Percentiles rank a stretch among this genome's conserved stretches.
Conservation (phyloP, 2,888 invertebrate genomes). For the Chrysomela aeneicollis region DNA sequence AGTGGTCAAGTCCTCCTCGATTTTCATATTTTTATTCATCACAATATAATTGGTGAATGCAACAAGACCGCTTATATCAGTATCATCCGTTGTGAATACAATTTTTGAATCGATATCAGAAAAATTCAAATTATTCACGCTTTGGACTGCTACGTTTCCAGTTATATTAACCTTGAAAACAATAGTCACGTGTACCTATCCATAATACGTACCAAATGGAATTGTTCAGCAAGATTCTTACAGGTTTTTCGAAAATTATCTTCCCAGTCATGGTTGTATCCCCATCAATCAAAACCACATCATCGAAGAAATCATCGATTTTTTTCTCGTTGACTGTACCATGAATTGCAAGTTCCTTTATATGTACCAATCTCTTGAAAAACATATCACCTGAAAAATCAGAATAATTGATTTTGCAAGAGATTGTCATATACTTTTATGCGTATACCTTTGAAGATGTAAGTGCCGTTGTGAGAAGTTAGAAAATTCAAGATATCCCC, state of each 20-base stretch:
- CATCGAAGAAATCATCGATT: constrained; percentile 47
- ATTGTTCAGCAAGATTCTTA: constrained; percentile 38
- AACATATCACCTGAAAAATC: constrained; percentile 52
- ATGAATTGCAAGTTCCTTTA: constrained; percentile 49
- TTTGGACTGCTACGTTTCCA: constrained; percentile 50
- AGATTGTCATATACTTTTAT: too few relatives aligned
- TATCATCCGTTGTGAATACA: constrained; percentile 56
- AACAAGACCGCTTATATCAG: constrained; percentile 54
- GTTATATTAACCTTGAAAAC: constrained; percentile 50
- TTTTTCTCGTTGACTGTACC: constrained; percentile 49
- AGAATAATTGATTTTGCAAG: too few relatives aligned
- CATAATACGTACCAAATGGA: not conserved
- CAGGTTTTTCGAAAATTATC: constrained; percentile 49
- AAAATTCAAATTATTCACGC: constrained; percentile 56
- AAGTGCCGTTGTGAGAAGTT: constrained; percentile 42
- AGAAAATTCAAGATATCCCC: constrained; percentile 46
- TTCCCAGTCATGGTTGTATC: constrained; percentile 44
- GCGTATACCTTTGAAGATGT: constrained; percentile 49
- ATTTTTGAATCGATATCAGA: constrained; percentile 56
- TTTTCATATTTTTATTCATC: constrained; percentile 43
- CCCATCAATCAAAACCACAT: constrained; percentile 48
- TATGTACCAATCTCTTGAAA: constrained; percentile 50
- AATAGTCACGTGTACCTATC: not conserved
- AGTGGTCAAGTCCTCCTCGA: constrained; percentile 52
- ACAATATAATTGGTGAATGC: constrained; percentile 55